phyloP scores from a whole-genome alignment of 2,113 vertebrate genomes.

The Cromileptes altivelis region DNA sequence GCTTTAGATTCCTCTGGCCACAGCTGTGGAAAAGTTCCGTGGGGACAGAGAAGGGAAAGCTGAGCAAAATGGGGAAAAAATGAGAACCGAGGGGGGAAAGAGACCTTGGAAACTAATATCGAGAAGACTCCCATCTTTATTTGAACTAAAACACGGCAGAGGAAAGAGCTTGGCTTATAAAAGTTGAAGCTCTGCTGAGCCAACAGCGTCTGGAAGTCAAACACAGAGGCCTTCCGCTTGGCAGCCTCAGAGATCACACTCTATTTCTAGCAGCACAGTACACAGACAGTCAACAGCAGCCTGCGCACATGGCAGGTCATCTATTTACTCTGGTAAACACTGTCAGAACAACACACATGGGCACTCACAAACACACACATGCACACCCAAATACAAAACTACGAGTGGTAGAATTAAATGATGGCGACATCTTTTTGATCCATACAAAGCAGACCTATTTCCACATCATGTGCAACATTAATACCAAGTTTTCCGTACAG shows the following conservation, averaged over 20 bases:
- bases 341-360: constrained; percentile 20
- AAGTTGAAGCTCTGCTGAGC: constrained; percentile 4
- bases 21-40: constrained; percentile 77
- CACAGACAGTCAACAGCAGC: constrained; percentile 63
- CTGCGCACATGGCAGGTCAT: constrained; percentile 57
- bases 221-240: constrained; percentile 43
- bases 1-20: constrained; percentile 75
- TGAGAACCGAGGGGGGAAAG: constrained; percentile 19
- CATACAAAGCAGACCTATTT: background rate
- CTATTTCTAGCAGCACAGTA: constrained; percentile 63
- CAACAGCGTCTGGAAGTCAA: constrained; percentile 34
- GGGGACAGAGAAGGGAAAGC: constrained; percentile 43
- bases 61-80: constrained; percentile 49
- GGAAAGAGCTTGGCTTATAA: constrained; percentile 13
- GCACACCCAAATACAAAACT: background rate
- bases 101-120: constrained; percentile 49
- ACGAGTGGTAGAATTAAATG: background rate
- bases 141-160: constrained; percentile 1
- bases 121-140: constrained; percentile 23
- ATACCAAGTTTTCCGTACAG: constrained; percentile 18
- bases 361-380: background rate
- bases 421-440: constrained; percentile 13
- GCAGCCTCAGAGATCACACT: constrained; percentile 50
- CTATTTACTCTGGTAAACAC: constrained; percentile 56
- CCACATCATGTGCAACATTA: constrained; percentile 32